Percentiles rank a stretch among this genome's conserved stretches.
These are phyloP conservation scores for Aphaenogaster rudis DNA, from an alignment of 1,140 invertebrate species.

Conservation along the genomic window DNA sequence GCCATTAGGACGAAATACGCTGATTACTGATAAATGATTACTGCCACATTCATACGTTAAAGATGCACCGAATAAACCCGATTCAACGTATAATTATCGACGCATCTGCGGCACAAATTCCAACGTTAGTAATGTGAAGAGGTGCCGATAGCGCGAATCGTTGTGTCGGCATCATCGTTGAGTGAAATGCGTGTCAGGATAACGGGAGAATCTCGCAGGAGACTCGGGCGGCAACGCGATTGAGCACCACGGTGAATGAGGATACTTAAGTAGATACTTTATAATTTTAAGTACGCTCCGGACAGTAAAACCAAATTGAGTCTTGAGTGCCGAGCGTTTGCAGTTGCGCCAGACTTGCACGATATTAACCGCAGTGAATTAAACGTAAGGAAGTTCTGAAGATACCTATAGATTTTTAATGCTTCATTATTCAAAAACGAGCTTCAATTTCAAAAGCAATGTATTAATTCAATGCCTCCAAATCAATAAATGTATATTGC, in stretches of 20 bases:
- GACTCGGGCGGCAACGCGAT: not conserved
- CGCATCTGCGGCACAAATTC: constrained; percentile 35
- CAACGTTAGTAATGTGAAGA: not conserved
- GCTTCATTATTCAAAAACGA: not conserved
- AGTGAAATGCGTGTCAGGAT: not conserved
- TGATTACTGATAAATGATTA: constrained; percentile 39
- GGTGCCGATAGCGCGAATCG: not conserved
- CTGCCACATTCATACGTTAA: constrained; percentile 49
- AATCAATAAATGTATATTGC: not conserved
- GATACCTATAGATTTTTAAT: not conserved
- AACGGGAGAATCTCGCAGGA: constrained; percentile 17
- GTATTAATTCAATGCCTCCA: not conserved
- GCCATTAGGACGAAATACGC: not conserved
- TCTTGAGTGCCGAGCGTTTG: not conserved
- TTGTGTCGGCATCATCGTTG: not conserved
- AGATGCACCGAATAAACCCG: constrained; percentile 32
- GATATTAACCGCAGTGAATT: constrained; percentile 2
- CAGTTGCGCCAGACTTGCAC: not conserved
- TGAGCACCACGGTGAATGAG: not conserved
- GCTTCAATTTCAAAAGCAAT: not conserved
- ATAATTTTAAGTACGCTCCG: not conserved
- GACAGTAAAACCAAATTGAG: not conserved
- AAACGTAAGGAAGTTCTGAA: not conserved
- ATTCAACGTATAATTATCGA: constrained; percentile 17
- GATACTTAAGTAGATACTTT: constrained; percentile 5